Base-by-base conservation (phyloP, 2,888 invertebrate species). In the Druceiella hillmani region DNA sequence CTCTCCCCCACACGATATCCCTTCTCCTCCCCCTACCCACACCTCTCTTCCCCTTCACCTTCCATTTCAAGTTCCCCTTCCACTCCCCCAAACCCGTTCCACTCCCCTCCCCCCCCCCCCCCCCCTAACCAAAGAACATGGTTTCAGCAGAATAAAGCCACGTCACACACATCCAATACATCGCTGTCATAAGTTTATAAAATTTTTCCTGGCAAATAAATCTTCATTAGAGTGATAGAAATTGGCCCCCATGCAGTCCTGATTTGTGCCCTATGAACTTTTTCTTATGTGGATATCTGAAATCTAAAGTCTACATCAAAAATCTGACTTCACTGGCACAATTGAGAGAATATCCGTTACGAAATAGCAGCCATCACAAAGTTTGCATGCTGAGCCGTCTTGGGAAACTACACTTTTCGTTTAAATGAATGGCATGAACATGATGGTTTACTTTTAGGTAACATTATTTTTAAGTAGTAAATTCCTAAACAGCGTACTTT, bases 361-460 rank as follows among this genome's bases (percentile, higher is more conserved):
- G 22, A 20, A 20, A 20, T 20, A n/a, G 22, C 22, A 20, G 22
- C 22, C 22, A 20, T 20, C n/a, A 20, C 22, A n/a, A n/a, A 20
- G 6, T 20, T 9, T 20, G n/a, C 22, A 20, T 20, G 22, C 22
- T 9, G 22, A 20, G n/a, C n/a, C 22, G 22, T 20, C 6, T 7
- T 20, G n/a, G n/a, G 22, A 20, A 20, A 20, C n/a, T 20, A 7
- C n/a, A n/a, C 22, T 20, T 6, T 20, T 20, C n/a, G 22, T 20
- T 20, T 6, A 20, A 20, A 20, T 20, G 22, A 20, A n/a, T 20
- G 22, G 6, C 22, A n/a, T 9, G 22, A 20, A 20, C 22, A n/a
- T 20, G 22, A 20, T 20, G 22, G 22, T 6, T 20, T 20, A 20
- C 22, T 7, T 20, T 20, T 20, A 20, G 22, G n/a, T 20, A 20